phyloP scores from a whole-genome alignment of 2,113 vertebrate species.

The Chaetops frenatus region DNA sequence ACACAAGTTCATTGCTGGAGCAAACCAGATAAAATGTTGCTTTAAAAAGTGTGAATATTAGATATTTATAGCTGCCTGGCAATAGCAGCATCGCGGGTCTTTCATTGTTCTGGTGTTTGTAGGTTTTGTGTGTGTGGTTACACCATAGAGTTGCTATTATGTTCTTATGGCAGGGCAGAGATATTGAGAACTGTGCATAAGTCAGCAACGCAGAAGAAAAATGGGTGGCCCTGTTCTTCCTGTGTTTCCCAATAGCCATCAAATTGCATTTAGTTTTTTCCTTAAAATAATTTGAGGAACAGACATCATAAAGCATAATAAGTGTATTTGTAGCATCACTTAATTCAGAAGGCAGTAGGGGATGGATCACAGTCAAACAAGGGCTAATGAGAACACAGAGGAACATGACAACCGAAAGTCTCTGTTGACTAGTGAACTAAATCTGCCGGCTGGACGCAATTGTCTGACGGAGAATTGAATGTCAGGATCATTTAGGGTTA shows the following conservation, averaged over 20 bases:
- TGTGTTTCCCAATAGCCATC: neutral
- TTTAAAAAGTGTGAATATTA: neutral
- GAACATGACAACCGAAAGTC: conserved; percentile 71
- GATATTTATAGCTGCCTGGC: neutral
- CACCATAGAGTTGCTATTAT: neutral
- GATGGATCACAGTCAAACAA: conserved; percentile 71
- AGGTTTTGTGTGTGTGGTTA: neutral
- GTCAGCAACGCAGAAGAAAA: neutral
- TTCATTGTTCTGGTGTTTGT: neutral
- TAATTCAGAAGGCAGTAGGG: conserved; percentile 73
- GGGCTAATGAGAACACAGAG: conserved; percentile 76
- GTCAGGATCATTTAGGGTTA: conserved; percentile 83
- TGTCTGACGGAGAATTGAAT: conserved; percentile 78
- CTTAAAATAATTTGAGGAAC: conserved; percentile 64
- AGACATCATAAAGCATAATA: conserved; percentile 55
- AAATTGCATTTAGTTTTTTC: conserved; percentile 28
- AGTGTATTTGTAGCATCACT: conserved; percentile 76
- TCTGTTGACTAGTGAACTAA: conserved; percentile 75
- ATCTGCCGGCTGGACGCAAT: conserved; percentile 75
- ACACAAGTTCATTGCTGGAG: neutral
- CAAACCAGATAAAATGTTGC: neutral
- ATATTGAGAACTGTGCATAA: neutral
- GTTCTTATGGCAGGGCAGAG: neutral
- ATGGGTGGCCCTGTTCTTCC: neutral
- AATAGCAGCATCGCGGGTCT: neutral